A percentile compares a stretch with the other conserved stretches of the same genome.
phyloP scores from a whole-genome alignment of 2,888 invertebrate genomes.

The Aphodius granarius region DNA sequence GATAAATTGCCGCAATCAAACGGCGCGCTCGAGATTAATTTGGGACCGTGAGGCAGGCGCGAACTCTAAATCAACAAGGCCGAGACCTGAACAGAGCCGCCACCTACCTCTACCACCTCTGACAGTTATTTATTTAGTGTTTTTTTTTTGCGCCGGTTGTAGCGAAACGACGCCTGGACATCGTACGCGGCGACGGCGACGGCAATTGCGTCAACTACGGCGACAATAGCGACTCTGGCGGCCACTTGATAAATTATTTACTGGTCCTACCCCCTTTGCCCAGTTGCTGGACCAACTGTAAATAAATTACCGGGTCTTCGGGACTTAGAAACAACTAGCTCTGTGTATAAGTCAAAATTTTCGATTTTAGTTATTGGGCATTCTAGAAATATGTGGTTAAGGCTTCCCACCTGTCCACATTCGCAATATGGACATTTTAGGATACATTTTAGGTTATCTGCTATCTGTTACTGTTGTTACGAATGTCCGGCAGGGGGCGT shows the following conservation, averaged over 20 bases:
- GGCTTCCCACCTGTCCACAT: too few species aligned
- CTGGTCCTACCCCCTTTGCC: not conserved
- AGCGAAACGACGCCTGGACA: not conserved
- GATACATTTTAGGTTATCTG: too few species aligned
- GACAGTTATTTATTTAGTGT: conserved; percentile 16
- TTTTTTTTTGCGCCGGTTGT: not conserved
- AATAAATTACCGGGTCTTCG: conserved; percentile 12
- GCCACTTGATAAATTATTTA: conserved; percentile 17
- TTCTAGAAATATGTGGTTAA: too few species aligned
- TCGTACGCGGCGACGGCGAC: not conserved
- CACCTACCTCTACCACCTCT: not conserved
- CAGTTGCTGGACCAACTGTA: not conserved
- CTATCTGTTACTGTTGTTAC: too few species aligned
- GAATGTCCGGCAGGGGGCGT: too few species aligned
- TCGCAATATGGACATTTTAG: too few species aligned
- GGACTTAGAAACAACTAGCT: not conserved
- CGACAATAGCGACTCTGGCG: conserved; percentile 2
- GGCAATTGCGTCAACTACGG: not conserved
- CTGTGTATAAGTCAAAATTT: too few species aligned
- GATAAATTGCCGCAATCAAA: conserved; percentile 17
- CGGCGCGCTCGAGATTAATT: conserved; percentile 14
- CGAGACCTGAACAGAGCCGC: not conserved
- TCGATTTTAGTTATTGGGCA: too few species aligned
- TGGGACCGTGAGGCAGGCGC: conserved; percentile 1
- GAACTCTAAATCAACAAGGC: conserved; percentile 17